phyloP scores from a whole-genome alignment of 2,888 invertebrate species.

The Spodoptera picta region DNA sequence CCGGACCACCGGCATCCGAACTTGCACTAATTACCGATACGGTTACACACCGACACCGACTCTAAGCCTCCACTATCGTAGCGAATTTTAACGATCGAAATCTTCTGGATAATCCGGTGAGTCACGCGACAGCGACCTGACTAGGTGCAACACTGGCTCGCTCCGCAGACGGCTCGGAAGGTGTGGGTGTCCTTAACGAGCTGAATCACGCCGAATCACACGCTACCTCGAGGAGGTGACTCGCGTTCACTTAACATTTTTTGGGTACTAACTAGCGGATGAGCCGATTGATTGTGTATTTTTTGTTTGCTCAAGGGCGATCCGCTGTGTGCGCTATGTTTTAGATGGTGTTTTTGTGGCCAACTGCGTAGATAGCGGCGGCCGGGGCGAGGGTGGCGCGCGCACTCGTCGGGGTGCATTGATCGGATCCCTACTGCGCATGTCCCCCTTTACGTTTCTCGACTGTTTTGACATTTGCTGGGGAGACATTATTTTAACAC shows the following conservation, averaged over 20 bases:
- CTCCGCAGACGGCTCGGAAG: conserved; percentile 62
- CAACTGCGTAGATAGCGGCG: conserved; percentile 84
- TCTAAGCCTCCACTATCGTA: conserved; percentile 68
- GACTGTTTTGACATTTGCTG: conserved; percentile 79
- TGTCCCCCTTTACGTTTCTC: conserved; percentile 73
- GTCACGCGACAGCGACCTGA: conserved; percentile 78
- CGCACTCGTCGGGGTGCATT: conserved; percentile 83
- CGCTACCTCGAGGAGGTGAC: conserved; percentile 71
- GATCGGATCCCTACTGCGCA: conserved; percentile 84
- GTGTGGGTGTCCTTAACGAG: conserved; percentile 87
- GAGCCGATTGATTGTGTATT: conserved; percentile 66
- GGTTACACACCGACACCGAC: conserved; percentile 64
- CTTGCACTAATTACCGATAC: conserved; percentile 67
- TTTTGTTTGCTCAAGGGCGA: conserved; percentile 74
- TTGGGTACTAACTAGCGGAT: conserved; percentile 60
- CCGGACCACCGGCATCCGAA: conserved; percentile 87
- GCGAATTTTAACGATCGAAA: conserved; percentile 69
- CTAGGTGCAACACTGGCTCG: conserved; percentile 71
- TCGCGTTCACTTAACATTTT: conserved; percentile 62
- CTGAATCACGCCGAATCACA: conserved; percentile 71
- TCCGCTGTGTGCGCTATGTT: conserved; percentile 65
- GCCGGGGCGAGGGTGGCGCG: conserved; percentile 80
- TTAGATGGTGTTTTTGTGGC: conserved; percentile 78
- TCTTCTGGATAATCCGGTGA: conserved; percentile 82
- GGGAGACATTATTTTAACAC: conserved; percentile 45